A percentile compares a stretch with the other conserved stretches of the same genome.
Conservation (phyloP, 2,888 invertebrate genomes). For the Campoplex nolae region DNA sequence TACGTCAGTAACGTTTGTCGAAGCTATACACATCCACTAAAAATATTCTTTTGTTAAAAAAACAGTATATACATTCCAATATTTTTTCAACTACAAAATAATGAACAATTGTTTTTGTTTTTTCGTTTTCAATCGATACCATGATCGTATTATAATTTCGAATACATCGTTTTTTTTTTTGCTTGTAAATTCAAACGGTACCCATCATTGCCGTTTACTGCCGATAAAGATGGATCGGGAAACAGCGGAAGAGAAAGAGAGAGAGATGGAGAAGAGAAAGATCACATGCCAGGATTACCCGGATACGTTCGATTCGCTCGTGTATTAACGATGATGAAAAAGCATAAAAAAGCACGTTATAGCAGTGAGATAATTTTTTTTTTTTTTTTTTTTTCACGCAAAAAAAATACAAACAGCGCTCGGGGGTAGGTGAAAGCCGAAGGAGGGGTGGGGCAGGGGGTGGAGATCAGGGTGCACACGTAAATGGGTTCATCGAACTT, state of each 20-base stretch:
- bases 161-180: conserved; percentile 24
- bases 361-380: conserved; percentile 56
- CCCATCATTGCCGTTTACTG: conserved; percentile 37
- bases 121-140: conserved; percentile 1
- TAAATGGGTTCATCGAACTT: conserved; percentile 66
- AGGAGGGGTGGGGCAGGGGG: conserved; percentile 25
- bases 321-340: conserved; percentile 48
- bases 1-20: conserved; percentile 4
- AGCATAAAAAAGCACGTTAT: conserved; percentile 27
- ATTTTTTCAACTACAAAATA: background rate
- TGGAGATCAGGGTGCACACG: conserved; percentile 32
- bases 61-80: background rate
- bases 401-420: conserved; percentile 35
- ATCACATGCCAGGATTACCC: conserved; percentile 52
- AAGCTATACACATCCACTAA: background rate
- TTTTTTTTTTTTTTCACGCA: conserved; percentile 37
- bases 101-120: background rate
- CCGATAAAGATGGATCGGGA: conserved; percentile 48
- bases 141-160: background rate
- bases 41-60: background rate
- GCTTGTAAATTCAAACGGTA: conserved; percentile 30
- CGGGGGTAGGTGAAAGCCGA: background rate
- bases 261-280: conserved; percentile 43
- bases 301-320: conserved; percentile 54
- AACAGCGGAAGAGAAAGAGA: background rate